Conservation (phyloP, 2,888 invertebrate genomes). For the Chironomus tentans region DNA sequence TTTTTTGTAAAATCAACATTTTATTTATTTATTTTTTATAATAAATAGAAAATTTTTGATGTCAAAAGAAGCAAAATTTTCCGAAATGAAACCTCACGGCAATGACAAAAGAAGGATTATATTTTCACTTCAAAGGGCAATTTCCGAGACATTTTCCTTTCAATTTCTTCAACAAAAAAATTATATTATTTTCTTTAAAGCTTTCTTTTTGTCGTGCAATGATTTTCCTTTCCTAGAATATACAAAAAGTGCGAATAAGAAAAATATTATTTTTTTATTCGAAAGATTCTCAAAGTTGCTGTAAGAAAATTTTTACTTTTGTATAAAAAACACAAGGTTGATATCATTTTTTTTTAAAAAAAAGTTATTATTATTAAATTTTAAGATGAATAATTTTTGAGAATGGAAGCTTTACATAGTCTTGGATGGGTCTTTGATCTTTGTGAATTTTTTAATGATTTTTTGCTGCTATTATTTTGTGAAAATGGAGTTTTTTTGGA, state of each 20-base stretch:
- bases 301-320: too few relatives aligned
- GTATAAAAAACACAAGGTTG: neutral
- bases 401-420: neutral
- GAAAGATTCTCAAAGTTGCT: neutral
- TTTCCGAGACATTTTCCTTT: neutral
- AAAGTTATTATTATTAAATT: neutral
- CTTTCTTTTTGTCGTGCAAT: neutral
- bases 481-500: too few relatives aligned
- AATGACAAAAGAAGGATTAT: slow-evolving; percentile 3
- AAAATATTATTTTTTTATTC: too few relatives aligned
- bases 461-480: too few relatives aligned
- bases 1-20: neutral
- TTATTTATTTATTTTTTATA: too few relatives aligned
- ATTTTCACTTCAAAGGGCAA: neutral
- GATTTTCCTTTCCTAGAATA: neutral
- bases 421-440: neutral
- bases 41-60: neutral
- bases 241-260: neutral
- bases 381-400: neutral
- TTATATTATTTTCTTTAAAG: neutral
- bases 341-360: neutral
- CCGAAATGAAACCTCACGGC: neutral
- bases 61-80: neutral
- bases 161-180: neutral
- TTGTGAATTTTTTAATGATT: neutral